Evolutionary conservation across 2,888 invertebrate species (phyloP), one percentile per base, ranked within the genome.

Genomic region (Dysmachus trigonus): DNA sequence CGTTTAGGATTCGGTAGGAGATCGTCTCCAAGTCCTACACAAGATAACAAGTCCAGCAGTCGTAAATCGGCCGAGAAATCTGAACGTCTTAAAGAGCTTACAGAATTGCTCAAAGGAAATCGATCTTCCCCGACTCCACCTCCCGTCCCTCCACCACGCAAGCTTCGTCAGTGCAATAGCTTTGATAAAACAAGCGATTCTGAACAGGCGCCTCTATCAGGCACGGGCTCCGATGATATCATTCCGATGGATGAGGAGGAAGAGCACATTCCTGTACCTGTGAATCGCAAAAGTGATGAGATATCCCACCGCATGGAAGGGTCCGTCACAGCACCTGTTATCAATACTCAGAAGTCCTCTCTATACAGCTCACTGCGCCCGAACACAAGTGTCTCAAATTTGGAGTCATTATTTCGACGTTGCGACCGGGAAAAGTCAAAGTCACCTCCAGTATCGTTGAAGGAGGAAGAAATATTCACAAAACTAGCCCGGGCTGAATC

Each of bases 71-170:
- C 94, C 90, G 95, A 95, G 90, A 95, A 95, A 91, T 94, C 96
- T 88, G 96, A 96, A 92, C 93, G 94, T 87, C 93, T 95, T 86
- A 94, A 94, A 88, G 96, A 96, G 91, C 93, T 97, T 90, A 96
- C 96, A 85, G 96, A 97, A 92, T 94, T 96, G 88, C 93, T 97
- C 87, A 95, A 95, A 91, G 95, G 95, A 88, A 92, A 89, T 86
- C 90, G 91, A 72, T 90, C 90, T 41, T 91, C 94, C n/a, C 93
- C 94, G n/a, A 93, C 93, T 86, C 94, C 94, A 81, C 94, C 94
- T 30, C 94, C 94, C 76, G 92, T 93, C 88, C 94, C 94, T 41
- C 94, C 93, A 71, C 94, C 94, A 27, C 93, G 93, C 27, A 92
- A 92, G 33, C 92, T 92, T 62, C 93, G 93, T 71, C 92, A 93